phyloP scores from a whole-genome alignment of 2,797 vertebrate species.

The Champsocephalus esox region DNA sequence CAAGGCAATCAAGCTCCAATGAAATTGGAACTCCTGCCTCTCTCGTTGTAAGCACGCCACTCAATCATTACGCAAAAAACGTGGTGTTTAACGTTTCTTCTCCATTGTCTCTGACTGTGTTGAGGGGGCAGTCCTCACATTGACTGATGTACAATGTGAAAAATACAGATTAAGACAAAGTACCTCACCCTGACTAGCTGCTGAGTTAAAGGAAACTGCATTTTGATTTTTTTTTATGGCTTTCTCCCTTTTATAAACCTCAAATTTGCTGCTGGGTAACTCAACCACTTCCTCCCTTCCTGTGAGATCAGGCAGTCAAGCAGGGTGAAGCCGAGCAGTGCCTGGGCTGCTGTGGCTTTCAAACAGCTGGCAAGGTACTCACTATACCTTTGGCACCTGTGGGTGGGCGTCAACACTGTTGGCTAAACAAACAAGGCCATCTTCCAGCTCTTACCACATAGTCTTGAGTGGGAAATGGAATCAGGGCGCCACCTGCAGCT shows the following conservation, averaged over 20 bases:
- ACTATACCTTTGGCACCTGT: constrained; percentile 80
- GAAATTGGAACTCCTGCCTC: constrained; percentile 29
- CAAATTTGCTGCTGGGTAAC: constrained; percentile 82
- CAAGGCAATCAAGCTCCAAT: constrained; percentile 41
- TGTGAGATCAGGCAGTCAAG: constrained; percentile 77
- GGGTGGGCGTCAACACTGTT: constrained; percentile 78
- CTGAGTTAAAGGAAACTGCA: constrained; percentile 65
- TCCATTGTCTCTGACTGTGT: constrained; percentile 16
- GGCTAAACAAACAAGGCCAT: constrained; percentile 75
- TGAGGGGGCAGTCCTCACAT: neutral
- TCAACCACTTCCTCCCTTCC: constrained; percentile 81
- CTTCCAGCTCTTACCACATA: constrained; percentile 58
- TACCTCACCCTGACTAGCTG: constrained; percentile 29
- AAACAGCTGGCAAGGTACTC: constrained; percentile 74
- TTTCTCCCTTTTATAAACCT: constrained; percentile 78
- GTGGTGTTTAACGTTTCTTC: neutral
- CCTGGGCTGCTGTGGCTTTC: constrained; percentile 67
- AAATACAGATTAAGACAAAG: constrained; percentile 37
- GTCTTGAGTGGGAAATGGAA: constrained; percentile 14
- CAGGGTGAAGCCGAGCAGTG: constrained; percentile 69
- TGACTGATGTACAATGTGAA: constrained; percentile 39
- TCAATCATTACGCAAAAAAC: constrained; percentile 13
- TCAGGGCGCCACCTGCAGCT: constrained; percentile 59
- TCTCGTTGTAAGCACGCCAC: neutral
- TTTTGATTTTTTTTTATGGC: constrained; percentile 57